Evolutionary conservation across 2,888 invertebrate genomes (phyloP).

Genomic region (Galerucella pusilla): DNA sequence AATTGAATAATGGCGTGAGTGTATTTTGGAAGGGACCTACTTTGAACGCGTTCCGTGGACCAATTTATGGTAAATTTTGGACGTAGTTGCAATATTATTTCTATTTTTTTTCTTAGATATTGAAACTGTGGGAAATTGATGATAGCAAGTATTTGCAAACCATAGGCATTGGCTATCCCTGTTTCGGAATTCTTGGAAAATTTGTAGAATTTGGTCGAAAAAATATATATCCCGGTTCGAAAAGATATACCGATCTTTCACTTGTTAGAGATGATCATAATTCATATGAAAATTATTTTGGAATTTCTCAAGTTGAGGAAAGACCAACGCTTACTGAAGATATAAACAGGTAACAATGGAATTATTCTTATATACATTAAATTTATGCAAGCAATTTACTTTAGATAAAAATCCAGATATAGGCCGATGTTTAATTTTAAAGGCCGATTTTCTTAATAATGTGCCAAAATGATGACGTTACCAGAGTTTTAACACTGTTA

Average conservation of each 20-base stretch:
- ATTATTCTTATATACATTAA: constrained; percentile 1
- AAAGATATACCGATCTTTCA: constrained; percentile 42
- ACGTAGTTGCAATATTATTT: too few relatives aligned
- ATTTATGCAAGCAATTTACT: too few relatives aligned
- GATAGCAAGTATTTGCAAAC: constrained; percentile 70
- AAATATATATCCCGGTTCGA: constrained; percentile 70
- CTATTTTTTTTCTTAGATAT: constrained; percentile 60
- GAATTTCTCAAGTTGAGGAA: constrained; percentile 45
- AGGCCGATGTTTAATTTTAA: too few relatives aligned
- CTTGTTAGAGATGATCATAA: background rate
- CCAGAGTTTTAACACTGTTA: too few relatives aligned
- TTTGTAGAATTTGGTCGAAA: constrained; percentile 70
- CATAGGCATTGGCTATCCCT: constrained; percentile 69
- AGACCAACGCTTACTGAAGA: constrained; percentile 21
- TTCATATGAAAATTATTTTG: constrained; percentile 36
- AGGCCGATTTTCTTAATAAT: too few relatives aligned
- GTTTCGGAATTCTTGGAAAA: constrained; percentile 69
- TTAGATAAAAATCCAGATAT: too few relatives aligned
- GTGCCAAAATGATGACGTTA: too few relatives aligned
- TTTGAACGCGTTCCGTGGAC: too few relatives aligned
- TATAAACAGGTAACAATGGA: constrained; percentile 11
- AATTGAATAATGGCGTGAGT: too few relatives aligned
- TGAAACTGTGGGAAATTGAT: constrained; percentile 72
- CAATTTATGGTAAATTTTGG: too few relatives aligned
- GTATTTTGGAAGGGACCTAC: too few relatives aligned